These are phyloP conservation scores for Mandrillus leucophaeus DNA, from an alignment of 2,113 vertebrate species.

Conservation along the genomic window DNA sequence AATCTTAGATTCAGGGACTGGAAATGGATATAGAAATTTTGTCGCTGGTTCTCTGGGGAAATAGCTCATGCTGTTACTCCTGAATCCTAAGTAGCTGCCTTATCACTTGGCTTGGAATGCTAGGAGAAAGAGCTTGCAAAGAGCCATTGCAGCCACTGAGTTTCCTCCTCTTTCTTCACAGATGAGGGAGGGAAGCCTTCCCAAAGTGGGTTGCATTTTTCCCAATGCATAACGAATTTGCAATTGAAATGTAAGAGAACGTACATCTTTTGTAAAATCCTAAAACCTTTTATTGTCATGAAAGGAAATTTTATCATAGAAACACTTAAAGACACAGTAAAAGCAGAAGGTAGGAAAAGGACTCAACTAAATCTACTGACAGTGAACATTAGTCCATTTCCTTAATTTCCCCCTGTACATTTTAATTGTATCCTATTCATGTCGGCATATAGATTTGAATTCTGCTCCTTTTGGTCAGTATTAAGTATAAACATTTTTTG, in stretches of 20 bases:
- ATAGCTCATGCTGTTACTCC: background rate
- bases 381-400: accelerated
- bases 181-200: accelerated
- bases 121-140: too few relatives aligned
- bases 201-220: accelerated
- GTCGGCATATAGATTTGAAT: background rate
- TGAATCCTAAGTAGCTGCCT: background rate
- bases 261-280: background rate
- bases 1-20: background rate
- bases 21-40: background rate
- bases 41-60: background rate
- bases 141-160: background rate
- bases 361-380: accelerated
- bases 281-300: background rate
- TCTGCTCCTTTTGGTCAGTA: too few relatives aligned
- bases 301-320: background rate
- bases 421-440: background rate
- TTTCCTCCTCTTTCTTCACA: background rate
- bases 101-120: background rate
- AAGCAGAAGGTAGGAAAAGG: background rate
- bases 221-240: background rate
- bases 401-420: background rate
- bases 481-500: background rate
- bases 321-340: background rate
- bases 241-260: background rate